Base-by-base conservation (phyloP, 2,113 vertebrate species). In the Gopherus evgoodei region DNA sequence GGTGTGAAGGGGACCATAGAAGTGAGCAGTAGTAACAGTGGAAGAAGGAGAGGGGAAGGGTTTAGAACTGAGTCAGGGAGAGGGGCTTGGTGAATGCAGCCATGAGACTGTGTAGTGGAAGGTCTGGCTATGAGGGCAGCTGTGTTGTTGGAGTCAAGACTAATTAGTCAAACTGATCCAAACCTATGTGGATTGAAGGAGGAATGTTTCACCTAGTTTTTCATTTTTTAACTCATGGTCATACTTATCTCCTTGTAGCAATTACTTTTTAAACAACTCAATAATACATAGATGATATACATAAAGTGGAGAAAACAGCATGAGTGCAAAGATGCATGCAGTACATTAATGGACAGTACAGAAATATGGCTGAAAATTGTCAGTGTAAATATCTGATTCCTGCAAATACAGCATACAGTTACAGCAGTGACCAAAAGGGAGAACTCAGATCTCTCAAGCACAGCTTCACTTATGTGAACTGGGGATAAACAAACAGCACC, bases 21-120 rank as follows among this genome's bases (percentile, higher is more conserved):
- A 83, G 76, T 56, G 62, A 35, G 38, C 72, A 35, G 10, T 8
- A 4, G 31, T 81, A 86, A 84, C 52, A 47, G 0, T 0, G 14
- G 3, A 2, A 8, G 65, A 69, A 69, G 65, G 35, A 8, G 25
- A 89, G 76, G n/a, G 42, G 38, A 10, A 56, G 12, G 44, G 7
- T 19, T 17, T 35, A 69, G 80, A 83, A 31, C 69, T 93, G 54
- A 47, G 17, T 24, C 9, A 31, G 22, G 31, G 50, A 88, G 78
- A 90, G 81, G 59, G 3, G 42, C 9, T 22, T 19, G 16, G 6
- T 0, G 0, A 6, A 19, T 4, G 0, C 75, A 50, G 10, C 50
- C 9, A 1, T 54, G 47, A 42, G 53, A 27, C 49, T 80, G 78
- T 5, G 3, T n/a, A 69, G 5, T 11, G 69, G 54, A 50, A 90